phyloP scores from a whole-genome alignment of 1,140 invertebrate species.

The Drosophila pseudoananassae region DNA sequence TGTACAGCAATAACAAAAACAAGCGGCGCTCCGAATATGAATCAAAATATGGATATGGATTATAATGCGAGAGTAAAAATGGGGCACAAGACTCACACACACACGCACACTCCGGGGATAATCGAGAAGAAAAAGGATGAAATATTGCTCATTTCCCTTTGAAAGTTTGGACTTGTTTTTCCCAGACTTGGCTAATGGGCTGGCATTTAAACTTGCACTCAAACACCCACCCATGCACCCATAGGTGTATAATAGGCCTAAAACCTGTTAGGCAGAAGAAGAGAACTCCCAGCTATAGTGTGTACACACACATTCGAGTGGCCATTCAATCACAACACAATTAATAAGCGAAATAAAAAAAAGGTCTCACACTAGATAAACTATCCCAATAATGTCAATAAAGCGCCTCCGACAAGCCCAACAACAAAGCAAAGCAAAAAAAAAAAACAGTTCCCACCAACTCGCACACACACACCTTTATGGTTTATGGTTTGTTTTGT shows the following conservation, averaged over 20 bases:
- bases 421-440: slow-evolving; percentile 5
- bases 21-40: slow-evolving; percentile 56
- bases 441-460: slow-evolving; percentile 24
- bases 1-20: slow-evolving; percentile 71
- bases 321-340: slow-evolving; percentile 71
- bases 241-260: slow-evolving; percentile 23
- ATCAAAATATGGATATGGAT: slow-evolving; percentile 81
- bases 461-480: slow-evolving; percentile 22
- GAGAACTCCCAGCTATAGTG: slow-evolving; percentile 21
- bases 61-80: slow-evolving; percentile 73
- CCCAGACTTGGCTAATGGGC: no score
- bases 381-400: slow-evolving; percentile 50
- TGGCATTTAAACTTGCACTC: slow-evolving; percentile 30
- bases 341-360: slow-evolving; percentile 52
- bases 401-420: neutral
- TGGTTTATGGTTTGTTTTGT: slow-evolving; percentile 5
- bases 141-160: slow-evolving; percentile 31
- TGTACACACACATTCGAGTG: slow-evolving; percentile 60
- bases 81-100: slow-evolving; percentile 56
- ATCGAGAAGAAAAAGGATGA: slow-evolving; percentile 31
- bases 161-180: no score
- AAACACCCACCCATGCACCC: neutral
- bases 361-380: slow-evolving; percentile 51
- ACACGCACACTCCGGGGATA: slow-evolving; percentile 6
- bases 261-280: slow-evolving; percentile 55